A percentile compares a stretch with the other conserved stretches of the same genome.
Evolutionary conservation across 2,797 vertebrate species (phyloP).

Genomic region (Cynopterus sphinx): DNA sequence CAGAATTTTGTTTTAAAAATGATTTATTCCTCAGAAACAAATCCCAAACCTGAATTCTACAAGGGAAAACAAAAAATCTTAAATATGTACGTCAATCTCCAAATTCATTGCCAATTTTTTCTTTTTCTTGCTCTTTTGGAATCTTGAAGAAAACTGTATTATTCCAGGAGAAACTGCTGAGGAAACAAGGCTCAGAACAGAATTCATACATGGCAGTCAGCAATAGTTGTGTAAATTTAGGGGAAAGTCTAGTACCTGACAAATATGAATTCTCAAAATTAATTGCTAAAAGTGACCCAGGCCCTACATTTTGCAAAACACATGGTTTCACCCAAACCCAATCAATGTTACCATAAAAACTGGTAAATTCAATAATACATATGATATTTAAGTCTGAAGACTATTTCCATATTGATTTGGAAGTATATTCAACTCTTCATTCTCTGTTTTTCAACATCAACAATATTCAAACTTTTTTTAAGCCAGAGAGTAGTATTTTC

Average conservation of each 20-base stretch:
- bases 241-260: background rate
- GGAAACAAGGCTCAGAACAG: background rate
- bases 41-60: constrained; percentile 39
- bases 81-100: constrained; percentile 30
- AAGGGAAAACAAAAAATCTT: background rate
- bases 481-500: background rate
- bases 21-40: constrained; percentile 52
- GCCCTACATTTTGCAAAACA: constrained; percentile 18
- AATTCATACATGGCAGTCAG: background rate
- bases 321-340: constrained; percentile 19
- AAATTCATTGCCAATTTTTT: constrained; percentile 12
- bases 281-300: background rate
- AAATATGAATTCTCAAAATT: constrained; percentile 46
- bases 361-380: background rate
- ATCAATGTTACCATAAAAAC: constrained; percentile 13
- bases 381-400: constrained; percentile 13
- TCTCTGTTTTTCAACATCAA: constrained; percentile 1
- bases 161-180: background rate
- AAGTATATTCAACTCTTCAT: constrained; percentile 38
- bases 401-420: constrained; percentile 6
- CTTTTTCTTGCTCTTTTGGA: background rate
- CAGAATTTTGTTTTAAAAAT: constrained; percentile 41
- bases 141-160: background rate
- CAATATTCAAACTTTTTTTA: background rate
- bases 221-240: background rate